Conservation (phyloP, 2,888 invertebrate species). For the Megalurothrips usitatus region DNA sequence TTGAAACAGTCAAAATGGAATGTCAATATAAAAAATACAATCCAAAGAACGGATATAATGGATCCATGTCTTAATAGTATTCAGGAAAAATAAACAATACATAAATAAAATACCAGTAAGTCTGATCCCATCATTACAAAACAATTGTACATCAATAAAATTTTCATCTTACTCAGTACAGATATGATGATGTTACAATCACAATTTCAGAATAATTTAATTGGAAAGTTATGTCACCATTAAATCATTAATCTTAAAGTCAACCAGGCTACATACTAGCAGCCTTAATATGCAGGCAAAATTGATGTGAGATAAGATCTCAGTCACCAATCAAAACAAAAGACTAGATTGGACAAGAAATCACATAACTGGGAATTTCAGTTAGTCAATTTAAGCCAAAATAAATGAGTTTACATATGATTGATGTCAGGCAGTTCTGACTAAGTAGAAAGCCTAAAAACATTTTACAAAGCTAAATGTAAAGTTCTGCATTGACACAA, state of each 20-base stretch:
- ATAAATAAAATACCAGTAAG: not conserved
- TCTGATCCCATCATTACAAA: not conserved
- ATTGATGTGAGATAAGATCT: not conserved
- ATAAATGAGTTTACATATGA: not conserved
- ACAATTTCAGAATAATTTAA: not conserved
- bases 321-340: not conserved
- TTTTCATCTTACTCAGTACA: not conserved
- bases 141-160: not conserved
- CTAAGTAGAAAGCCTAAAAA: constrained; percentile 1
- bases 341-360: not conserved
- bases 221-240: not conserved
- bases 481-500: not conserved
- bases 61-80: not conserved
- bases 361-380: not conserved
- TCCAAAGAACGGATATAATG: not conserved
- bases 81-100: not conserved
- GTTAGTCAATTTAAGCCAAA: not conserved
- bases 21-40: constrained; percentile 21
- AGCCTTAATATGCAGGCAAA: not conserved
- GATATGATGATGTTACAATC: not conserved
- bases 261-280: not conserved
- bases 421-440: not conserved
- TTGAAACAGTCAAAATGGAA: not conserved
- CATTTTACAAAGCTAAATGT: not conserved
- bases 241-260: not conserved